phyloP scores from a whole-genome alignment of 2,888 invertebrate genomes.

The Nomada lathburiana region DNA sequence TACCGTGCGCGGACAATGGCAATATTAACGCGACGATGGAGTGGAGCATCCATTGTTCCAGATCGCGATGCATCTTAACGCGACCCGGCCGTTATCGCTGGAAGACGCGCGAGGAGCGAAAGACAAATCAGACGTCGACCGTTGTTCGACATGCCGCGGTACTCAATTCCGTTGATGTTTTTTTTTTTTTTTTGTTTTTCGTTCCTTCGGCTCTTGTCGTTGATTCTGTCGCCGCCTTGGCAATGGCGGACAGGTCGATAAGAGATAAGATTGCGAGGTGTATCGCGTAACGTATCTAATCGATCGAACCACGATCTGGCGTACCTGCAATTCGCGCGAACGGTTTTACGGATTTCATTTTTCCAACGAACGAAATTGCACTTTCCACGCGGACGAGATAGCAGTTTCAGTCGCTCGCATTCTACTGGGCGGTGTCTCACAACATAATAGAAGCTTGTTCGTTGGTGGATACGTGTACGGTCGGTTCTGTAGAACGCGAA shows the following conservation, averaged over 20 bases:
- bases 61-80: slow-evolving; percentile 43
- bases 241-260: background rate
- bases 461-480: too few species aligned
- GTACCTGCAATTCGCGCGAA: background rate
- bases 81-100: slow-evolving; percentile 34
- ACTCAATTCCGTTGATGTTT: background rate
- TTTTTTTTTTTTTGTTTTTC: background rate
- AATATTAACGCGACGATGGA: slow-evolving; percentile 69
- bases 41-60: slow-evolving; percentile 61
- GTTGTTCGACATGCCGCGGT: background rate
- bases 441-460: too few species aligned
- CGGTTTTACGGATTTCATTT: too few species aligned
- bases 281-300: background rate
- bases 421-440: too few species aligned
- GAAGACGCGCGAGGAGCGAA: slow-evolving; percentile 17
- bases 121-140: slow-evolving; percentile 14
- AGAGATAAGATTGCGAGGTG: background rate
- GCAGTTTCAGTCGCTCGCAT: too few species aligned
- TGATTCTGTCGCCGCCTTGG: background rate
- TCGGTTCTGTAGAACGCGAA: too few species aligned
- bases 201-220: too few species aligned
- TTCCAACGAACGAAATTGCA: too few species aligned
- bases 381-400: too few species aligned
- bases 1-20: slow-evolving; percentile 64
- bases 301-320: too few species aligned